These are phyloP conservation scores for Ornithoptera priamus DNA, from an alignment of 2,888 invertebrate genomes.

Conservation along the genomic window DNA sequence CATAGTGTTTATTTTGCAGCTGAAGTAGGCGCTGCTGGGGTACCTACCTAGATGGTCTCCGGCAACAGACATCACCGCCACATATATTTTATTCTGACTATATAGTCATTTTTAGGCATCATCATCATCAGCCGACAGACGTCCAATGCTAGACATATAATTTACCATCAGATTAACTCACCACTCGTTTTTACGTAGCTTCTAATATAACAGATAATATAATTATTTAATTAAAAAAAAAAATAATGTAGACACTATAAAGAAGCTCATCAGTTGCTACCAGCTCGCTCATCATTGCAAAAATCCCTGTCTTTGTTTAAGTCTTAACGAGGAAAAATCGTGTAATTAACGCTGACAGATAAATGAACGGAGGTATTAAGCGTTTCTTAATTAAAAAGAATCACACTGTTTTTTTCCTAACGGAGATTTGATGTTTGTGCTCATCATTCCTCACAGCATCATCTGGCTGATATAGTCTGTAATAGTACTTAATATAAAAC, in stretches of 20 bases:
- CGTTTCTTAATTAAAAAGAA: constrained; percentile 14
- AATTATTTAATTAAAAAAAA: background rate
- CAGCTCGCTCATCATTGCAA: background rate
- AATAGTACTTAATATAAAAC: background rate
- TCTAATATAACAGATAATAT: background rate
- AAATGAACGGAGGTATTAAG: constrained; percentile 13
- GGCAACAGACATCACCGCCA: no score
- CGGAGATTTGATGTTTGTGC: background rate
- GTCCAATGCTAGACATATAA: no score
- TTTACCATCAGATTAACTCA: no score
- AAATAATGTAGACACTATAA: background rate
- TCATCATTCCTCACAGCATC: background rate
- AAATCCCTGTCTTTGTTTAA: constrained; percentile 9
- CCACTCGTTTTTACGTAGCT: background rate
- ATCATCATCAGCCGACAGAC: no score
- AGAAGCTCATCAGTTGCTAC: background rate
- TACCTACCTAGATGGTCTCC: no score
- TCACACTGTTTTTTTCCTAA: background rate
- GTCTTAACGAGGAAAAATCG: constrained; percentile 11
- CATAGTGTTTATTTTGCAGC: no score
- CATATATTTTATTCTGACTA: no score
- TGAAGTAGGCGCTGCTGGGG: no score
- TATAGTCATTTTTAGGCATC: no score
- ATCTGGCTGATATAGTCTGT: background rate
- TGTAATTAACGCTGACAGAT: constrained; percentile 5